Percentiles rank a stretch among this genome's conserved stretches.
Conservation (phyloP, 2,797 vertebrate genomes). For the Hapalemur alaotrensis region DNA sequence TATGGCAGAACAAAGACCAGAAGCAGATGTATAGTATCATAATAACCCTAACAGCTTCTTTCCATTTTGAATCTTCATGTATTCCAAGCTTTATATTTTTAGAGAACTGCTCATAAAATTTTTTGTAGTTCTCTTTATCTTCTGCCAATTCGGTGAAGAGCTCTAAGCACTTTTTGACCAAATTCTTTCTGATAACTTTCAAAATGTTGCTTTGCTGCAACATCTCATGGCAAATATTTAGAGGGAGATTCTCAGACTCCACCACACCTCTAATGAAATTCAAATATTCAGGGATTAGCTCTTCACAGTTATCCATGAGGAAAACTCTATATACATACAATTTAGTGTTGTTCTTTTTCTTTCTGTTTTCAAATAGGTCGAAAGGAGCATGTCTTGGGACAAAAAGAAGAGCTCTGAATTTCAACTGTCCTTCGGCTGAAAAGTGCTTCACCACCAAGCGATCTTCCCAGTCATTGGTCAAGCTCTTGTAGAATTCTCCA, state of each 20-base stretch:
- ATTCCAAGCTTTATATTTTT: conserved; percentile 97
- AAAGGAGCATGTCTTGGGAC: conserved; percentile 93
- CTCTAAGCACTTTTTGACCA: conserved; percentile 97
- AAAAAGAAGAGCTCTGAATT: conserved; percentile 94
- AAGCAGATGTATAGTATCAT: conserved; percentile 92
- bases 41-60: conserved; percentile 94
- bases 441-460: conserved; percentile 6
- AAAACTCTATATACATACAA: conserved; percentile 97
- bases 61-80: conserved; percentile 94
- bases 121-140: conserved; percentile 96
- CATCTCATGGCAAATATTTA: conserved; percentile 98
- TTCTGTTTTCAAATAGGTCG: conserved; percentile 94
- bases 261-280: conserved; percentile 96
- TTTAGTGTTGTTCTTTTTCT: conserved; percentile 95
- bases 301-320: conserved; percentile 99
- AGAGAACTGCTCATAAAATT: conserved; percentile 94
- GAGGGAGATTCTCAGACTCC: conserved; percentile 94
- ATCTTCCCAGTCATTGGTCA: too few species aligned
- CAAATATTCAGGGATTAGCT: conserved; percentile 96
- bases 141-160: conserved; percentile 93
- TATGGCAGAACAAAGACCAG: neutral
- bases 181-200: conserved; percentile 97
- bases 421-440: conserved; percentile 94
- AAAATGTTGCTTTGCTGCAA: conserved; percentile 98
- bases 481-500: too few species aligned